phyloP scores from a whole-genome alignment of 2,888 invertebrate species.

The Drosophila aldrichi region DNA sequence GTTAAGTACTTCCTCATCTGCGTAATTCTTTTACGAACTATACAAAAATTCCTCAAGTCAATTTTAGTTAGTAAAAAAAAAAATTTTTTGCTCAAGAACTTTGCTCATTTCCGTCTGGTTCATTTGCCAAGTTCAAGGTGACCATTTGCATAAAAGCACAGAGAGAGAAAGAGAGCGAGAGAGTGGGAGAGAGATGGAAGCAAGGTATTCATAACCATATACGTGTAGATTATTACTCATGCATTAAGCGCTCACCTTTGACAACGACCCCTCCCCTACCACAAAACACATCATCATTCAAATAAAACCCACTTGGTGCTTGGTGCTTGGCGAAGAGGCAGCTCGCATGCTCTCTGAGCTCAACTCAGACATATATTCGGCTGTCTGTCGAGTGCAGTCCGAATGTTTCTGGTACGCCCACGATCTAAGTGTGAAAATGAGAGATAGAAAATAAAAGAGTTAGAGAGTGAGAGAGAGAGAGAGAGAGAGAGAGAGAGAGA shows the following conservation, averaged over 20 bases:
- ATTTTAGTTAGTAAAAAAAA: neutral
- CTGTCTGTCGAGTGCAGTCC: constrained; percentile 44
- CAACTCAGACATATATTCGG: constrained; percentile 37
- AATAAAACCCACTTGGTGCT: constrained; percentile 49
- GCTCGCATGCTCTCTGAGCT: constrained; percentile 26
- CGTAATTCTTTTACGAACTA: neutral
- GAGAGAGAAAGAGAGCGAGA: neutral
- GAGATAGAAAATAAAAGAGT: neutral
- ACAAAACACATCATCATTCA: constrained; percentile 37
- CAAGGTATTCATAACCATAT: constrained; percentile 42
- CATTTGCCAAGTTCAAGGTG: constrained; percentile 73
- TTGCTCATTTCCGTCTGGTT: constrained; percentile 53
- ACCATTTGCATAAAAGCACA: constrained; percentile 60
- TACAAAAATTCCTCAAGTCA: neutral
- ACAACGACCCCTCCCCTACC: constrained; percentile 38
- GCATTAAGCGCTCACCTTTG: constrained; percentile 68
- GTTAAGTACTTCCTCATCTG: neutral
- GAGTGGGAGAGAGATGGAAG: neutral
- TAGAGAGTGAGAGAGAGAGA: neutral
- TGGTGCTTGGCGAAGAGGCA: constrained; percentile 41
- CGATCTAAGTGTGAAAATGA: constrained; percentile 1
- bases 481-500: neutral
- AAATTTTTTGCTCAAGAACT: constrained; percentile 41
- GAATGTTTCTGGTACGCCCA: constrained; percentile 21
- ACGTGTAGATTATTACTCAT: constrained; percentile 65